Evolutionary conservation across 2,888 invertebrate species (phyloP).

Genomic region (Plebejus anna): DNA sequence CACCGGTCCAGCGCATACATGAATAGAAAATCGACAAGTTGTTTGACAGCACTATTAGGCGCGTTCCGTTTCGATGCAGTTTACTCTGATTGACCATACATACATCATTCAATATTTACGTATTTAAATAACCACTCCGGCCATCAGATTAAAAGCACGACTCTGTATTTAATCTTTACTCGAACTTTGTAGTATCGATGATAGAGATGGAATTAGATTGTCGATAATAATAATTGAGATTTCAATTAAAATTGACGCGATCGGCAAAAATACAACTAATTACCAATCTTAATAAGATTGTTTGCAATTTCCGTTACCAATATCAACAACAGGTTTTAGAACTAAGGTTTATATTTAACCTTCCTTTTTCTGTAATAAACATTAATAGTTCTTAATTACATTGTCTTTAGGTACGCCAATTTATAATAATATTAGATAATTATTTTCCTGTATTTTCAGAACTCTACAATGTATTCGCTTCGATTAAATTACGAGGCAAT

Average conservation of each 20-base stretch:
- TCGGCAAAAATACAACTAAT: constrained; percentile 15
- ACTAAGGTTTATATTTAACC: neutral
- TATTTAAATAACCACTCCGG: constrained; percentile 50
- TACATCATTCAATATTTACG: constrained; percentile 47
- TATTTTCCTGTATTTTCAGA: neutral
- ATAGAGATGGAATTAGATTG: constrained; percentile 38
- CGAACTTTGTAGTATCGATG: constrained; percentile 56
- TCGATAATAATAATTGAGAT: constrained; percentile 35
- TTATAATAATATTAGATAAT: neutral
- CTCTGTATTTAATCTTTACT: constrained; percentile 56
- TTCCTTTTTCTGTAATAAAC: neutral
- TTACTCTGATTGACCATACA: constrained; percentile 45
- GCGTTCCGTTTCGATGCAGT: constrained; percentile 41
- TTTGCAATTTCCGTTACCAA: constrained; percentile 25
- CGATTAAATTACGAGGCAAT: neutral
- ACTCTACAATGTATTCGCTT: neutral
- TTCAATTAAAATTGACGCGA: constrained; percentile 28
- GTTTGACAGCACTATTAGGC: constrained; percentile 48
- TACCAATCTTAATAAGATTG: neutral
- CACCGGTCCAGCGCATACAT: constrained; percentile 30
- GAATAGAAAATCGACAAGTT: constrained; percentile 39
- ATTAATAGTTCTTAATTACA: neutral
- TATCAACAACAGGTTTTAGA: neutral
- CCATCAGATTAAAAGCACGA: constrained; percentile 64
- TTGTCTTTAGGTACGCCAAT: neutral